Base-by-base conservation (phyloP, 2,797 vertebrate species). In the Diglossa cyanea region DNA sequence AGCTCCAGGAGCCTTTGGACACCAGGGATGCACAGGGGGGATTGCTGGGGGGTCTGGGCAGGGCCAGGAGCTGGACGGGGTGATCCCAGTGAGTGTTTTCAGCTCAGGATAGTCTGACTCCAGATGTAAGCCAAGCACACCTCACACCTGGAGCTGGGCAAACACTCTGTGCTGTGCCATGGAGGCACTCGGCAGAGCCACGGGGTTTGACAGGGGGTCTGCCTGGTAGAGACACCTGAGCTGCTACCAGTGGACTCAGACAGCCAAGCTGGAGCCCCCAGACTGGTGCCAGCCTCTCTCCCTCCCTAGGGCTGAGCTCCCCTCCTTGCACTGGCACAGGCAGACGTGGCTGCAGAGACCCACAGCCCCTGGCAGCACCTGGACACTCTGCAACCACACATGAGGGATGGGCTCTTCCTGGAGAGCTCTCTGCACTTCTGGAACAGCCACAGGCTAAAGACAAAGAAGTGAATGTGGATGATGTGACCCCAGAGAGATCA, bases 141-240 rank as follows among this genome's bases (percentile, higher is more conserved):
- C 26, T 48, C 5, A 0, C 48, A 47, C 17, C 26, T 11, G 25
- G 33, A 71, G 61, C 51, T 3, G 2, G 16, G n/a, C 37, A 58
- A 42, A 28, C 24, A 2, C 2, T 3, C 13, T 1, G 35, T 1
- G 35, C 67, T 14, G 26, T 16, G 30, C 51, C 16, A 2, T 0
- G 6, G 26, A 25, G 61, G 33, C 40, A 4, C 75, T 28, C 3
- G 1, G 25, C 66, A 75, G 50, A 60, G 44, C 47, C 4, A 1
- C 1, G 3, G 79, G 35, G 10, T 40, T 55, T 17, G 13, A 54
- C 55, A 45, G 44, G 26, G 11, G 8, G 11, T 28, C 58, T 44
- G 39, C 37, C 48, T 24, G 20, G 42, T 3, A 31, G 33, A 35
- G 39, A 60, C n/a, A 18, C 24, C 39, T 4, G 9, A 72, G 39